These are phyloP conservation scores for Epinephelus moara DNA, from an alignment of 2,113 vertebrate species.

Conservation along the genomic window DNA sequence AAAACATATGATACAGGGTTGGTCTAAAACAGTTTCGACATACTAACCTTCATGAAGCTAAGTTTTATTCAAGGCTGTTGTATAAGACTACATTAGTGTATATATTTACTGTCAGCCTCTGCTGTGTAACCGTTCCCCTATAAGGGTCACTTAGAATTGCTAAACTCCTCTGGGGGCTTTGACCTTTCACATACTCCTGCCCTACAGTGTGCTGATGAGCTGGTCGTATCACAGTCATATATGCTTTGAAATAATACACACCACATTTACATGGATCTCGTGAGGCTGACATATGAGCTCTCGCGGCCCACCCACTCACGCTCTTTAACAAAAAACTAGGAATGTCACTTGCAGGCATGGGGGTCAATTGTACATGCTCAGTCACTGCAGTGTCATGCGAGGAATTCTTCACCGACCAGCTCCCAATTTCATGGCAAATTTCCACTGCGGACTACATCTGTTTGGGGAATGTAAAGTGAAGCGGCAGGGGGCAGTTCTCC, in stretches of 20 bases:
- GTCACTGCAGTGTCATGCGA: constrained; percentile 64
- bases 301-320: constrained; percentile 60
- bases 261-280: constrained; percentile 41
- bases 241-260: constrained; percentile 42
- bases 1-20: too few relatives aligned
- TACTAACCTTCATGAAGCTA: background rate
- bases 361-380: constrained; percentile 68
- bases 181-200: constrained; percentile 13
- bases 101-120: background rate
- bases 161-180: constrained; percentile 8
- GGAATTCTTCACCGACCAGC: constrained; percentile 76
- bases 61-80: background rate
- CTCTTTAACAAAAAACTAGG: constrained; percentile 53
- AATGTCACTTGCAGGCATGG: constrained; percentile 59
- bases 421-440: constrained; percentile 85
- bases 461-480: constrained; percentile 79
- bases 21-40: background rate
- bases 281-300: constrained; percentile 34
- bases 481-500: constrained; percentile 75
- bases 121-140: background rate
- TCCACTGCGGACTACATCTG: constrained; percentile 78
- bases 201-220: background rate
- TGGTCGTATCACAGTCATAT: constrained; percentile 10
- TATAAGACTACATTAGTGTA: background rate
- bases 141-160: constrained; percentile 12